phyloP scores from a whole-genome alignment of 2,113 vertebrate genomes.

The Peucedramus taeniatus region DNA sequence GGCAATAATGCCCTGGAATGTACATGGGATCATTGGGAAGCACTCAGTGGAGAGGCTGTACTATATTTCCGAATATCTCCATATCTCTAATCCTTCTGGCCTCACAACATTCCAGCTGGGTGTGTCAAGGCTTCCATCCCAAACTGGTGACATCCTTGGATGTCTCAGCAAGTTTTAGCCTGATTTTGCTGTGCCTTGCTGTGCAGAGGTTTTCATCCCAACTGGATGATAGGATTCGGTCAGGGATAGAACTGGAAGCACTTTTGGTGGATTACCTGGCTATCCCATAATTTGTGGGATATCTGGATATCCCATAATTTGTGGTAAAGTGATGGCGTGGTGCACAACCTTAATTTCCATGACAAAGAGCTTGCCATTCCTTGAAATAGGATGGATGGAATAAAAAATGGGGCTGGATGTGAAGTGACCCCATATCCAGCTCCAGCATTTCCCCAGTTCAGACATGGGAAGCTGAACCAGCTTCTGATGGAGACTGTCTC shows the following conservation, averaged over 20 bases:
- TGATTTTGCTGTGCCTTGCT: neutral
- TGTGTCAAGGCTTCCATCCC: neutral
- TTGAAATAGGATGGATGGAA: neutral
- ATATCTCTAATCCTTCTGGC: neutral
- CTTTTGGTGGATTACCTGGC: neutral
- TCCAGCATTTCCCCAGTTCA: neutral
- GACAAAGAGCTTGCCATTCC: neutral
- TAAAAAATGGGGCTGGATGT: neutral
- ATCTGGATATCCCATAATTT: neutral
- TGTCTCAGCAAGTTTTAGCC: neutral
- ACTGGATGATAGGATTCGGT: neutral
- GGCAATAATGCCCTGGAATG: neutral
- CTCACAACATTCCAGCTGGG: neutral
- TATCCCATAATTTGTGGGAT: neutral
- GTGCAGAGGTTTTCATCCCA: neutral
- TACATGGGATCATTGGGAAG: neutral
- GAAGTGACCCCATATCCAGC: too few species aligned
- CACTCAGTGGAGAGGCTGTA: too few species aligned
- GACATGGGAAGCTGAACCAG: neutral
- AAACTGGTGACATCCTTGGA: neutral
- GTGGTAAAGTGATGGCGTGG: rapidly evolving
- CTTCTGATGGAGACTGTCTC: neutral
- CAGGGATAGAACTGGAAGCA: neutral
- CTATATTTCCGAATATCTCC: neutral
- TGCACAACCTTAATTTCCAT: neutral